These are phyloP conservation scores for Hirtodrosophila alboralis DNA, from an alignment of 2,888 invertebrate genomes.

Conservation along the genomic window DNA sequence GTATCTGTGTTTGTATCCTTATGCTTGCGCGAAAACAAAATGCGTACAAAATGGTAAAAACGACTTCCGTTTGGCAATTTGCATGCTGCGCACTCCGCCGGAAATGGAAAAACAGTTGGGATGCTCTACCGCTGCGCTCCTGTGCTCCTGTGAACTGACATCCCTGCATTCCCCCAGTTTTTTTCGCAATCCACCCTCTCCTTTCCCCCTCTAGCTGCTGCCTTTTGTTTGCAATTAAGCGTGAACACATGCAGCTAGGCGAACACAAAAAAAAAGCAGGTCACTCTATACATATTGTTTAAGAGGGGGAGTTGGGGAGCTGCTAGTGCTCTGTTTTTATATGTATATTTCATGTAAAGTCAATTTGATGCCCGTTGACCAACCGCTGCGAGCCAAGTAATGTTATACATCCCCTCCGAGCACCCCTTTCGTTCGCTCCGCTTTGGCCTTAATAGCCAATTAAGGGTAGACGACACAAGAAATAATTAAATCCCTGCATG, in stretches of 20 bases:
- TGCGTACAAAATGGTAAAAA: slow-evolving; percentile 80
- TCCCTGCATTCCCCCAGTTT: background rate
- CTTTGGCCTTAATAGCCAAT: slow-evolving; percentile 82
- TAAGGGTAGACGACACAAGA: slow-evolving; percentile 83
- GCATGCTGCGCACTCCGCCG: slow-evolving; percentile 70
- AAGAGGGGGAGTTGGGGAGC: background rate
- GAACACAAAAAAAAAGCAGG: slow-evolving; percentile 55
- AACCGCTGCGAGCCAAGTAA: slow-evolving; percentile 65
- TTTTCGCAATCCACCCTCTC: background rate
- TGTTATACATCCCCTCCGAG: slow-evolving; percentile 14
- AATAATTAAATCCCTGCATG: slow-evolving; percentile 84
- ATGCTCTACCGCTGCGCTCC: slow-evolving; percentile 31
- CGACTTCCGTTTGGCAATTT: slow-evolving; percentile 74
- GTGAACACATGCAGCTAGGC: slow-evolving; percentile 69
- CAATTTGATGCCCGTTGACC: slow-evolving; percentile 64
- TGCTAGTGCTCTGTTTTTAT: slow-evolving; percentile 32
- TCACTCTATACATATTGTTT: slow-evolving; percentile 62
- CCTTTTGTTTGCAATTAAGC: slow-evolving; percentile 70
- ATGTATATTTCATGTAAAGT: slow-evolving; percentile 76
- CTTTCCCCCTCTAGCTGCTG: slow-evolving; percentile 2
- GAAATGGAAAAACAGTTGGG: slow-evolving; percentile 75
- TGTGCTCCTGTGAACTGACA: slow-evolving; percentile 6
- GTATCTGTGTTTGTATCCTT: slow-evolving; percentile 22
- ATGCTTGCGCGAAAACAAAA: slow-evolving; percentile 64
- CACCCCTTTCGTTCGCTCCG: too few relatives aligned